These are phyloP conservation scores for Mobula hypostoma DNA, from an alignment of 2,113 vertebrate genomes.

Conservation along the genomic window DNA sequence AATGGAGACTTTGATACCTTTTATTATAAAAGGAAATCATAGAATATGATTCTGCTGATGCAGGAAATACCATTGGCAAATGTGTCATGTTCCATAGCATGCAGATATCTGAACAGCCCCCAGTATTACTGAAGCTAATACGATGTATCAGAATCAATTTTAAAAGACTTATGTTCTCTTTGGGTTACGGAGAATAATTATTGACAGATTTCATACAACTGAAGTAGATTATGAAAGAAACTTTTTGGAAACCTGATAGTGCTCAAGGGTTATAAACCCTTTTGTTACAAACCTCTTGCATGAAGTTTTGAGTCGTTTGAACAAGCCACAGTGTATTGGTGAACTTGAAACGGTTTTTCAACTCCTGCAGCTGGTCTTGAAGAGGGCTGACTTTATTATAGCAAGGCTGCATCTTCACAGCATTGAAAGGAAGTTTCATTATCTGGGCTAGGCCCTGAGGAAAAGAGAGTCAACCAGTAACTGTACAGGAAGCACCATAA, in stretches of 20 bases:
- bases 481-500: background rate
- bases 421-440: slow-evolving; percentile 55
- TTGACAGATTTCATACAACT: background rate
- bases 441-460: slow-evolving; percentile 60
- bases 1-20: background rate
- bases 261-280: background rate
- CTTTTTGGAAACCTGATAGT: background rate
- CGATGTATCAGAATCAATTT: background rate
- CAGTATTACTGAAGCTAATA: background rate
- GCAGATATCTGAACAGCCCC: background rate
- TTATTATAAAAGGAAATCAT: background rate
- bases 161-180: background rate
- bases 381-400: slow-evolving; percentile 68
- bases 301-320: slow-evolving; percentile 77
- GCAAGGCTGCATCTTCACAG: slow-evolving; percentile 67
- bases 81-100: background rate
- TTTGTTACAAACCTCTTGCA: slow-evolving; percentile 71
- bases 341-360: slow-evolving; percentile 70
- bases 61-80: background rate
- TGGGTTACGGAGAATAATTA: background rate
- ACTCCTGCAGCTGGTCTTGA: slow-evolving; percentile 64
- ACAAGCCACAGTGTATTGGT: slow-evolving; percentile 61
- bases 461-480: slow-evolving; percentile 37
- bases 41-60: background rate
- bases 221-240: background rate